These are phyloP conservation scores for Mohoua ochrocephala DNA, from an alignment of 2,113 vertebrate genomes.

Conservation along the genomic window DNA sequence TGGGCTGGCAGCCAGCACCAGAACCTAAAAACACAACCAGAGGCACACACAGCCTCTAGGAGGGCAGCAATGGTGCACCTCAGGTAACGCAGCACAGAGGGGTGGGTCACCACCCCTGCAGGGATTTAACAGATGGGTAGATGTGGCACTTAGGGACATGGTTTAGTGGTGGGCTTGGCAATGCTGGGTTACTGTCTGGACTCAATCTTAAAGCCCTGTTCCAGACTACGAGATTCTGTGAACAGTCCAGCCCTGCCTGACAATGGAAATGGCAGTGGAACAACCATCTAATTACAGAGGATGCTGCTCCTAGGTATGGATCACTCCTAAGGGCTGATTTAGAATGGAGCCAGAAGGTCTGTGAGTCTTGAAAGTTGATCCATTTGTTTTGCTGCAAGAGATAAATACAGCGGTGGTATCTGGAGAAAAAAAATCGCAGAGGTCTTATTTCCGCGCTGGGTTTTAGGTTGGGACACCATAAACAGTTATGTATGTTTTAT, in stretches of 20 bases:
- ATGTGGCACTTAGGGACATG: neutral
- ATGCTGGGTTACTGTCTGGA: neutral
- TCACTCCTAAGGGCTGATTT: neutral
- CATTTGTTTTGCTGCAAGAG: conserved; percentile 22
- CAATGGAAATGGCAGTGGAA: neutral
- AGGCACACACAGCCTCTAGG: neutral
- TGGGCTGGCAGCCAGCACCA: neutral
- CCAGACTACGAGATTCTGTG: neutral
- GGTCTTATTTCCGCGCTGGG: neutral
- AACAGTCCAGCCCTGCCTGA: neutral
- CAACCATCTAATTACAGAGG: neutral
- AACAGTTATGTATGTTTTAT: conserved; percentile 29
- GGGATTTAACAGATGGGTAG: neutral
- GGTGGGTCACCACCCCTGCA: neutral
- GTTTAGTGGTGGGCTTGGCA: neutral
- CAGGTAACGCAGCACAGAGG: neutral
- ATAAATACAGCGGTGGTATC: conserved; percentile 31
- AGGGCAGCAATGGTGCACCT: neutral
- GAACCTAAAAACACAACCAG: neutral
- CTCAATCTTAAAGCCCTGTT: neutral
- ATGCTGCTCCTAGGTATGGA: neutral
- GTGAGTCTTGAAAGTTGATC: neutral
- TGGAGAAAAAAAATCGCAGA: neutral
- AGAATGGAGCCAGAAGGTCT: conserved; percentile 23
- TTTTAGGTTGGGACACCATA: conserved; percentile 18